These are phyloP conservation scores for Drosophila subobscura DNA, from an alignment of 1,140 invertebrate species.

Conservation along the genomic window DNA sequence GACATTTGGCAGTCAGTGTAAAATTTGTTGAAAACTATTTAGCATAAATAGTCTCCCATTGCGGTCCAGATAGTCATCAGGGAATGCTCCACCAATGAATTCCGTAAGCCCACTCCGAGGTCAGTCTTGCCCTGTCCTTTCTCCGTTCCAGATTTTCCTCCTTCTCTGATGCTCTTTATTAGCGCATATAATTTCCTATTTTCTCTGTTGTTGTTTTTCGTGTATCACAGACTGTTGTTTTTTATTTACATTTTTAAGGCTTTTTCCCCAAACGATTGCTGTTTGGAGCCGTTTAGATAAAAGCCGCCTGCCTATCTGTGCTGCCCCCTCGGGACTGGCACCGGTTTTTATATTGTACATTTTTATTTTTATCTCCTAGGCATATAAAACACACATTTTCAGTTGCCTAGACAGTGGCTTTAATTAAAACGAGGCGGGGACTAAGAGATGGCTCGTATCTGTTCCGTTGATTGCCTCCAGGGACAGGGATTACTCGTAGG, in stretches of 20 bases:
- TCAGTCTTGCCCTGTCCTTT: conserved; percentile 15
- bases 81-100: conserved; percentile 51
- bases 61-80: conserved; percentile 54
- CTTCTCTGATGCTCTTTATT: conserved; percentile 43
- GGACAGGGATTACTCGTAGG: not conserved
- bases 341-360: conserved; percentile 50
- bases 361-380: conserved; percentile 59
- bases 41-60: conserved; percentile 77
- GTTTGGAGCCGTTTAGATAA: conserved; percentile 60
- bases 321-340: conserved; percentile 34
- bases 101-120: conserved; percentile 20
- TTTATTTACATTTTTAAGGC: conserved; percentile 50
- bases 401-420: conserved; percentile 58
- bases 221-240: conserved; percentile 40
- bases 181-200: conserved; percentile 52
- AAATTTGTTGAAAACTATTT: conserved; percentile 71
- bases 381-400: conserved; percentile 57
- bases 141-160: not conserved
- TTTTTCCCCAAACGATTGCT: conserved; percentile 52
- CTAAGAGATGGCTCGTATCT: conserved; percentile 33
- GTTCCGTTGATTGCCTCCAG: conserved; percentile 46
- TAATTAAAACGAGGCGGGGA: conserved; percentile 55
- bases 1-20: conserved; percentile 32
- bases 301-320: conserved; percentile 11
- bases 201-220: conserved; percentile 4